A percentile compares a stretch with the other conserved stretches of the same genome.
These are phyloP conservation scores for Cebidichthys violaceus DNA, from an alignment of 2,113 vertebrate species.

Conservation along the genomic window DNA sequence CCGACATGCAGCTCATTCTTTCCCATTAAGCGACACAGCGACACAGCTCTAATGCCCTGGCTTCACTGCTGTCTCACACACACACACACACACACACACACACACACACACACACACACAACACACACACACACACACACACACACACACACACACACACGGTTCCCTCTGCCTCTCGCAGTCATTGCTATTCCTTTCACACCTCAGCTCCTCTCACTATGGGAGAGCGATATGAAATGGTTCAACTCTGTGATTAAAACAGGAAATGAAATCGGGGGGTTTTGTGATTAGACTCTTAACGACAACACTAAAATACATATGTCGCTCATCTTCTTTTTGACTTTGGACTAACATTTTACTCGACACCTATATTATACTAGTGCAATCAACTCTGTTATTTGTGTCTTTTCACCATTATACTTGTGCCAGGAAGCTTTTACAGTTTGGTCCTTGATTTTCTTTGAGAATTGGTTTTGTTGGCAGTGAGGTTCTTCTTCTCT, in stretches of 20 bases:
- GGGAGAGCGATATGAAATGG: constrained; percentile 69
- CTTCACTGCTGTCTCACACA: constrained; percentile 45
- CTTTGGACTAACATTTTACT: constrained; percentile 16
- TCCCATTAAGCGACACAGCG: constrained; percentile 60
- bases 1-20: constrained; percentile 54
- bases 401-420: neutral
- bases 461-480: constrained; percentile 6
- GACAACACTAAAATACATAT: constrained; percentile 23
- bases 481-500: constrained; percentile 23
- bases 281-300: constrained; percentile 56
- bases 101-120: constrained; percentile 43
- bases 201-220: constrained; percentile 64
- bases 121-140: constrained; percentile 44
- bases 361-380: constrained; percentile 23
- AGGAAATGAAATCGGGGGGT: constrained; percentile 63
- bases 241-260: constrained; percentile 70
- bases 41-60: constrained; percentile 59
- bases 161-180: constrained; percentile 42
- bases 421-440: constrained; percentile 7
- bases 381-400: constrained; percentile 9
- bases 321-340: constrained; percentile 17
- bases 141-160: constrained; percentile 43
- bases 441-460: neutral
- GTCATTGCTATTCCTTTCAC: constrained; percentile 83
- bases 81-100: constrained; percentile 43